Evolutionary conservation across 1,140 invertebrate species (phyloP).

Genomic region (Bombus terrestris): DNA sequence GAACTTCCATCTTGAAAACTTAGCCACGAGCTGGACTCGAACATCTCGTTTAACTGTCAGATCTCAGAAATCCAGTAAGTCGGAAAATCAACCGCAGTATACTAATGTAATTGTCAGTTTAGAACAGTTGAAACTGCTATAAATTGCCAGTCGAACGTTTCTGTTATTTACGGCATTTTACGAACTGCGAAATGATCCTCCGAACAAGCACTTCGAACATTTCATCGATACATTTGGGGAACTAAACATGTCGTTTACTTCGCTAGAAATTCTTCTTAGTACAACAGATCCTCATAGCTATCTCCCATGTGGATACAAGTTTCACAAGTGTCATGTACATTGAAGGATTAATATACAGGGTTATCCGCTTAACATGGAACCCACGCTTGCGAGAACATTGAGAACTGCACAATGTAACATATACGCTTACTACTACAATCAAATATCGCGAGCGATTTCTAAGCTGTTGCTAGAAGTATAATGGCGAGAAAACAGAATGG

Average conservation of each 20-base stretch:
- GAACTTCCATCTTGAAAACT: background rate
- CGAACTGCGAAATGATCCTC: conserved; percentile 26
- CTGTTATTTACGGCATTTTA: conserved; percentile 20
- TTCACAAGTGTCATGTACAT: no score
- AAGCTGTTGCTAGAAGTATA: no score
- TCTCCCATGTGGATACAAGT: no score
- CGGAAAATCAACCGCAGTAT: background rate
- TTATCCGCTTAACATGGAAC: no score
- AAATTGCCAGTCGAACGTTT: conserved; percentile 29
- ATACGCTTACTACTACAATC: no score
- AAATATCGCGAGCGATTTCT: no score
- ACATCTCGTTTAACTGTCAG: background rate
- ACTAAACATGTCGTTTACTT: background rate
- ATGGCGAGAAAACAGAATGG: no score
- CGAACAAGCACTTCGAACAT: background rate
- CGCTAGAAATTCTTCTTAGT: background rate
- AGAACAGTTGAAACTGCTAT: conserved; percentile 21
- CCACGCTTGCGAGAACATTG: no score
- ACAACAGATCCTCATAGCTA: background rate
- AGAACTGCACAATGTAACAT: no score
- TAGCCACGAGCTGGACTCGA: background rate
- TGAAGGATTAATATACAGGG: no score
- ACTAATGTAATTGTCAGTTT: conserved; percentile 42
- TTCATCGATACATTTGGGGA: background rate
- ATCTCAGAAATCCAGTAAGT: background rate